A percentile compares a stretch with the other conserved stretches of the same genome.
phyloP scores from a whole-genome alignment of 2,113 vertebrate genomes.

The Xerus inauris region DNA sequence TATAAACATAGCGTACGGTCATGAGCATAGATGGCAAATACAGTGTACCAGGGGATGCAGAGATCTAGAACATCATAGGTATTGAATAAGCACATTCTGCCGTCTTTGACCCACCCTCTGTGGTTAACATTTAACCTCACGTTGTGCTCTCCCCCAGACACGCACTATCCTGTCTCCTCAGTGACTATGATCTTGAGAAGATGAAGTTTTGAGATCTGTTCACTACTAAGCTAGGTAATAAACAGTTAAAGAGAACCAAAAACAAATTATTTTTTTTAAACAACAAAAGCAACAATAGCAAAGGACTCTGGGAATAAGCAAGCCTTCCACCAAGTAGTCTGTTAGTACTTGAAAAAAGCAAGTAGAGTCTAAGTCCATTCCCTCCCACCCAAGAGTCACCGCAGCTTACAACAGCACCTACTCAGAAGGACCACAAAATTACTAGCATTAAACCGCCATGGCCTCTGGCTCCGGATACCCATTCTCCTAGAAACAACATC shows the following conservation, averaged over 20 bases:
- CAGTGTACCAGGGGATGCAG: not conserved
- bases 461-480: not conserved
- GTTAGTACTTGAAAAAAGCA: not conserved
- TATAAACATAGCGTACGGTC: not conserved
- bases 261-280: not conserved
- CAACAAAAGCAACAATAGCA: not conserved
- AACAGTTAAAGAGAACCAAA: not conserved
- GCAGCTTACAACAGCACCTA: not conserved
- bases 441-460: not conserved
- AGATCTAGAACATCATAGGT: not conserved
- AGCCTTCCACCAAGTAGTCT: slow-evolving; percentile 24
- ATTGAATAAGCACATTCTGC: not conserved
- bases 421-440: slow-evolving; percentile 42
- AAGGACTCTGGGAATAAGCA: not conserved
- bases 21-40: not conserved
- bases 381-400: not conserved
- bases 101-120: not conserved
- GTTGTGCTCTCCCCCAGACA: rapidly evolving
- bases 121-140: not conserved
- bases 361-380: not conserved
- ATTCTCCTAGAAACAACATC: slow-evolving; percentile 22
- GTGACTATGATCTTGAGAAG: not conserved
- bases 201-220: not conserved
- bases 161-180: not conserved
- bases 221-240: not conserved